Conservation (phyloP, 2,113 vertebrate genomes). For the Peromyscus polionotus region DNA sequence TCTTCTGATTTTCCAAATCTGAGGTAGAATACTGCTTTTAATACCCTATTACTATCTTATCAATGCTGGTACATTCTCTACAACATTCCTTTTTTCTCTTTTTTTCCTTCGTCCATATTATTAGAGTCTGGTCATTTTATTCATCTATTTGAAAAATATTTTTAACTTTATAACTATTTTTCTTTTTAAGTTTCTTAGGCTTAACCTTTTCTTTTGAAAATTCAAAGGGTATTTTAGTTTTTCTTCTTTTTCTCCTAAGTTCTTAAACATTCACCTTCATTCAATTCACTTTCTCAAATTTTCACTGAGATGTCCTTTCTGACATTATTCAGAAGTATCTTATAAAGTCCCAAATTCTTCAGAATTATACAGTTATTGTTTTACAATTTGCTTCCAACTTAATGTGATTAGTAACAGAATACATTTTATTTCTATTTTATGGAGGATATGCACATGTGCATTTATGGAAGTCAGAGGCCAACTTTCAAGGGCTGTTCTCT, state of each 20-base stretch:
- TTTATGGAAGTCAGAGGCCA: neutral
- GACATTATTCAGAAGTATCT: constrained; percentile 23
- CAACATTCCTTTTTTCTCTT: neutral
- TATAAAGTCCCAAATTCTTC: constrained; percentile 43
- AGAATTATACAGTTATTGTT: constrained; percentile 12
- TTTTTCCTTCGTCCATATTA: neutral
- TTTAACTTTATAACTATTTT: constrained; percentile 26
- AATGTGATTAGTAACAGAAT: neutral
- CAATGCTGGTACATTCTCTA: neutral
- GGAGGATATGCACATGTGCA: neutral
- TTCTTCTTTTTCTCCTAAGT: constrained; percentile 1
- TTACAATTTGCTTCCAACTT: constrained; percentile 36
- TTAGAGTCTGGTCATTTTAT: neutral
- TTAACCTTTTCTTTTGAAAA: constrained; percentile 38
- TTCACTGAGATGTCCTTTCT: neutral
- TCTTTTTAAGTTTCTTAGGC: neutral
- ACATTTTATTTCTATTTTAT: neutral
- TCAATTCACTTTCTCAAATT: constrained; percentile 13
- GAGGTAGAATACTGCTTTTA: neutral
- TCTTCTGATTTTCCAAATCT: constrained; percentile 10
- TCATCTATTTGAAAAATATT: constrained; percentile 32
- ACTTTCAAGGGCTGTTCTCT: neutral
- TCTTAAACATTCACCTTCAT: constrained; percentile 38
- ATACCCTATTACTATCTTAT: neutral
- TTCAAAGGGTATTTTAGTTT: neutral